Percentiles rank a stretch among this genome's conserved stretches.
phyloP scores from a whole-genome alignment of 2,888 invertebrate species.

The Protonemura montana region DNA sequence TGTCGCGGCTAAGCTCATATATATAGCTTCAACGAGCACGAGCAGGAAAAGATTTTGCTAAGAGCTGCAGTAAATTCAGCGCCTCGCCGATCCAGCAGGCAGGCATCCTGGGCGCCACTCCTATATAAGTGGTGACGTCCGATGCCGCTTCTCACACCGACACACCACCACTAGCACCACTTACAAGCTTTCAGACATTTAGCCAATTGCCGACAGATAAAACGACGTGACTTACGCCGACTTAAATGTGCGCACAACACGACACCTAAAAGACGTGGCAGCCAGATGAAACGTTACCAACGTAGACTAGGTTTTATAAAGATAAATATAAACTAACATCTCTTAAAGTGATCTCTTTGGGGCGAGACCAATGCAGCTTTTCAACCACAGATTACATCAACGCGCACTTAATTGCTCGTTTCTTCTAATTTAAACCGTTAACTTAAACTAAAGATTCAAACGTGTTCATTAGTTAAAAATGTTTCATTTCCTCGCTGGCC shows the following conservation, averaged over 20 bases:
- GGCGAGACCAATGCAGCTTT: not conserved
- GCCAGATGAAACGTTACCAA: not conserved
- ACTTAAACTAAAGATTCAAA: not conserved
- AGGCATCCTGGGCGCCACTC: not conserved
- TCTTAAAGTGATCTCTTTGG: not conserved
- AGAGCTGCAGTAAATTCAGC: slow-evolving; percentile 33
- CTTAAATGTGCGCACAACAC: not conserved
- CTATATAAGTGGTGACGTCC: slow-evolving; percentile 1
- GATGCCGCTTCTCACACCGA: not conserved
- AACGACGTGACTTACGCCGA: not conserved
- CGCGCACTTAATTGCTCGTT: not conserved
- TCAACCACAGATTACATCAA: not conserved
- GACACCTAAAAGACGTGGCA: not conserved
- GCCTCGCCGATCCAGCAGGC: not conserved
- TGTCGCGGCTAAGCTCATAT: not conserved
- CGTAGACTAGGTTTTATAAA: not conserved
- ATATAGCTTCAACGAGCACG: not conserved
- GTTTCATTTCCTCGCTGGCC: slow-evolving; percentile 15
- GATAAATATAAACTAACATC: not conserved
- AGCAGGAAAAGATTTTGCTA: not conserved
- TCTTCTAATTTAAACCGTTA: not conserved
- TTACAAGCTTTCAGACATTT: slow-evolving; percentile 28
- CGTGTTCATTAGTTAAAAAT: not conserved
- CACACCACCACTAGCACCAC: not conserved
- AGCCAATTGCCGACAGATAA: slow-evolving; percentile 35